Evolutionary conservation across 2,888 invertebrate species (phyloP).

Genomic region (Nemotelus nigrinus): DNA sequence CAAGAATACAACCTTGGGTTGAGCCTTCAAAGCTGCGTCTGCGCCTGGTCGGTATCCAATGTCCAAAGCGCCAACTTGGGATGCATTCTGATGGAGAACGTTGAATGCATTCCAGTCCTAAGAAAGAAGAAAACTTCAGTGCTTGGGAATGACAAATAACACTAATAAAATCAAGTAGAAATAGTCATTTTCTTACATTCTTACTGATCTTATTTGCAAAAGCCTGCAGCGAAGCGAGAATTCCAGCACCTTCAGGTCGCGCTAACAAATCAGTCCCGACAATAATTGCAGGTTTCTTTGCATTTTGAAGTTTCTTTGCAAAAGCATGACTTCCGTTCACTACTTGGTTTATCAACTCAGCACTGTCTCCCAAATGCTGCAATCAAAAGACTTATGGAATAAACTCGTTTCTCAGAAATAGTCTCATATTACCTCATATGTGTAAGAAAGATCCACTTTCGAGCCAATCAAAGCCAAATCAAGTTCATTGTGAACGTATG

Average conservation of each 20-base stretch:
- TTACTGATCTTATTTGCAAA: slow-evolving; percentile 73
- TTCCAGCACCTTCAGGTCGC: slow-evolving; percentile 79
- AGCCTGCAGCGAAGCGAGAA: slow-evolving; percentile 79
- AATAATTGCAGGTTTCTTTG: slow-evolving; percentile 92
- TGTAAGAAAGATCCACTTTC: slow-evolving; percentile 90
- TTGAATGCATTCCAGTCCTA: slow-evolving; percentile 85
- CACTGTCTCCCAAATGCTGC: slow-evolving; percentile 85
- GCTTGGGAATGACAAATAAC: slow-evolving; percentile 56
- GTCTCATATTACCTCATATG: slow-evolving; percentile 73
- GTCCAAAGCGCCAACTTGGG: slow-evolving; percentile 94
- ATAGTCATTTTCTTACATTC: slow-evolving; percentile 60
- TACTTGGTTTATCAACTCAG: slow-evolving; percentile 78
- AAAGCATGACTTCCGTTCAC: slow-evolving; percentile 77
- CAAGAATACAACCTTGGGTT: slow-evolving; percentile 85
- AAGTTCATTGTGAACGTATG: slow-evolving; percentile 93
- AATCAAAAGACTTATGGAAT: slow-evolving; percentile 53
- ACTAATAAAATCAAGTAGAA: slow-evolving; percentile 54
- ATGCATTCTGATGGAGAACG: slow-evolving; percentile 91
- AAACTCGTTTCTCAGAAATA: slow-evolving; percentile 11
- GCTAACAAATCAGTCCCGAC: slow-evolving; percentile 88
- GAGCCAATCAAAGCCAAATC: slow-evolving; percentile 89
- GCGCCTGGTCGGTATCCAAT: slow-evolving; percentile 88
- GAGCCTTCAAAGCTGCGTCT: slow-evolving; percentile 69
- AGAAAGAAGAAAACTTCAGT: neutral
- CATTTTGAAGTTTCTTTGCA: slow-evolving; percentile 74